These are phyloP conservation scores for Brachyrhaphis roseni DNA, from an alignment of 2,797 vertebrate species.

Conservation along the genomic window DNA sequence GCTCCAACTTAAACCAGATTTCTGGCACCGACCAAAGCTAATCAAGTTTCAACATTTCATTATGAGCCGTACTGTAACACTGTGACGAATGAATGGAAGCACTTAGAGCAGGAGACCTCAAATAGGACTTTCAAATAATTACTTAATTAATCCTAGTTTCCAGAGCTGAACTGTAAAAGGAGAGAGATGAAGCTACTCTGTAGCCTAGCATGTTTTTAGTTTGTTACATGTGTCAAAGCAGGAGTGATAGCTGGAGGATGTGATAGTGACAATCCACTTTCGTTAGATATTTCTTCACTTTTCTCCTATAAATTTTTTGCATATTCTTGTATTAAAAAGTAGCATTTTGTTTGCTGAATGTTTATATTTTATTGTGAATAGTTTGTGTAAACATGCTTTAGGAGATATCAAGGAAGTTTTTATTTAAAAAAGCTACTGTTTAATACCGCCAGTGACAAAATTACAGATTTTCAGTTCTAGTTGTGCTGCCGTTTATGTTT, in stretches of 20 bases:
- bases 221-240: constrained; percentile 2
- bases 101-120: neutral
- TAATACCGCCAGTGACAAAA: neutral
- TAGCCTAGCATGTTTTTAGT: neutral
- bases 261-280: neutral
- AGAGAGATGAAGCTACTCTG: neutral
- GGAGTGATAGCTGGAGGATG: no score
- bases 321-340: neutral
- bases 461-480: neutral
- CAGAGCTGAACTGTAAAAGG: constrained; percentile 3
- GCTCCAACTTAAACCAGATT: constrained; percentile 22
- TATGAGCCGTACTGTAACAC: constrained; percentile 54
- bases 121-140: constrained; percentile 7
- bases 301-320: neutral
- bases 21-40: constrained; percentile 41
- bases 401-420: neutral
- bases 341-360: neutral
- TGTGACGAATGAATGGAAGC: constrained; percentile 32
- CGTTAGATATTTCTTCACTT: neutral
- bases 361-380: neutral
- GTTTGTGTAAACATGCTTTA: neutral
- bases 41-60: constrained; percentile 49
- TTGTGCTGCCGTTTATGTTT: neutral
- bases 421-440: neutral
- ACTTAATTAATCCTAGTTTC: constrained; percentile 9